Conservation (phyloP, 2,113 vertebrate species). For the Calidris pugnax region DNA sequence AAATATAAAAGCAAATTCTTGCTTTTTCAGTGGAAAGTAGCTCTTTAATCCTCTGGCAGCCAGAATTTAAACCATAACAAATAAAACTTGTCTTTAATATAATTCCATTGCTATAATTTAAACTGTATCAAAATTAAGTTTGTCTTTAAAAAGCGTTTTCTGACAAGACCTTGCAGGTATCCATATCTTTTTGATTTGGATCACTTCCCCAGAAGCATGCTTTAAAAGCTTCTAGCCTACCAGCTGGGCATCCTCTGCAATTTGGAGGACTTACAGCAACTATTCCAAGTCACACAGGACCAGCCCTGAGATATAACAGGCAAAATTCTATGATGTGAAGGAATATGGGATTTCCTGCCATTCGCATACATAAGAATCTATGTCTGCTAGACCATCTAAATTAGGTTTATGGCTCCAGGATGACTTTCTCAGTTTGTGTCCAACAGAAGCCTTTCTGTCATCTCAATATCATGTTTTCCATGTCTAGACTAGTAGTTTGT, state of each 20-base stretch:
- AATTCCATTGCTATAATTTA: not conserved
- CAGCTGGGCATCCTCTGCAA: not conserved
- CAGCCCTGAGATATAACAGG: not conserved
- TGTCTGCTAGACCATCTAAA: not conserved
- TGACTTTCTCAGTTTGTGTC: not conserved
- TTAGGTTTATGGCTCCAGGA: not conserved
- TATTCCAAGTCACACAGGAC: not conserved
- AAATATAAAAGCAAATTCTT: not conserved
- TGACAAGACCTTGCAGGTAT: not conserved
- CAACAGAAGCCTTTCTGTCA: not conserved
- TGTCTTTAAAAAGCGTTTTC: not conserved
- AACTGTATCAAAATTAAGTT: not conserved
- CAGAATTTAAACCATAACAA: not conserved
- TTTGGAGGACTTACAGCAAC: not conserved
- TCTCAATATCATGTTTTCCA: not conserved
- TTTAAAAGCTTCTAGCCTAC: not conserved
- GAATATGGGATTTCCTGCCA: not conserved
- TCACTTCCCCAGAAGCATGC: not conserved
- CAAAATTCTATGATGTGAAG: not conserved
- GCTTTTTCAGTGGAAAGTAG: not conserved
- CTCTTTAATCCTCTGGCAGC: not conserved
- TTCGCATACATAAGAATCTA: not conserved
- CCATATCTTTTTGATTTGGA: not conserved
- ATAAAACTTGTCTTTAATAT: not conserved
- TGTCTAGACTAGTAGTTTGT: not conserved